phyloP scores from a whole-genome alignment of 2,888 invertebrate genomes.

The Cyaniris semiargus region DNA sequence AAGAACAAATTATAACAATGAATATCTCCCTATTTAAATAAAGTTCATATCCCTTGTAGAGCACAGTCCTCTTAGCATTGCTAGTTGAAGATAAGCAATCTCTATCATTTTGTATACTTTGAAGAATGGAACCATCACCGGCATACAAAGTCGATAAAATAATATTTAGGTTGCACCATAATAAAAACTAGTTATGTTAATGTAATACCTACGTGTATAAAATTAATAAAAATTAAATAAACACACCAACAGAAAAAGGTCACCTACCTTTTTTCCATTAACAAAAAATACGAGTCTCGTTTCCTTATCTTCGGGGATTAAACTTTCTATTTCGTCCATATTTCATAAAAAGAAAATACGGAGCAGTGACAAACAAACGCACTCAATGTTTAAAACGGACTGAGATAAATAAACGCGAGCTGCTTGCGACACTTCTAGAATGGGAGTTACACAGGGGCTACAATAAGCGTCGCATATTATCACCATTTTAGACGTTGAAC shows the following conservation, averaged over 20 bases:
- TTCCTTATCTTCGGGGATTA: conserved; percentile 54
- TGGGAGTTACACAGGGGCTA: not conserved
- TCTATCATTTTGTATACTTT: not conserved
- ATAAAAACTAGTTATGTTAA: not conserved
- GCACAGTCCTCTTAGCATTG: too few species aligned
- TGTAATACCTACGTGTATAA: not conserved
- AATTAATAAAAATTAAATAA: not conserved
- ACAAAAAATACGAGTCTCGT: conserved; percentile 79
- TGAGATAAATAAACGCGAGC: conserved; percentile 12
- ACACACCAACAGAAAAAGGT: not conserved
- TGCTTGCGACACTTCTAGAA: not conserved
- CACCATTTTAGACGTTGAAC: not conserved
- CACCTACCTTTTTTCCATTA: conserved; percentile 81
- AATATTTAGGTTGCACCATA: not conserved
- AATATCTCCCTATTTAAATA: too few species aligned
- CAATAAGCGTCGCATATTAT: not conserved
- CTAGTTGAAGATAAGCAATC: too few species aligned
- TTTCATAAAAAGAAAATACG: not conserved
- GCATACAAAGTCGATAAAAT: not conserved
- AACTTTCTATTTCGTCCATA: conserved; percentile 50
- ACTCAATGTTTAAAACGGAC: conserved; percentile 4
- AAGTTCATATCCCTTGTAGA: too few species aligned
- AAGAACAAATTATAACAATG: too few species aligned
- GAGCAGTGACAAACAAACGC: not conserved
- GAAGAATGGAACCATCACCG: not conserved